A percentile compares a stretch with the other conserved stretches of the same genome.
phyloP scores from a whole-genome alignment of 1,140 invertebrate species.

The Lethrus apterus region DNA sequence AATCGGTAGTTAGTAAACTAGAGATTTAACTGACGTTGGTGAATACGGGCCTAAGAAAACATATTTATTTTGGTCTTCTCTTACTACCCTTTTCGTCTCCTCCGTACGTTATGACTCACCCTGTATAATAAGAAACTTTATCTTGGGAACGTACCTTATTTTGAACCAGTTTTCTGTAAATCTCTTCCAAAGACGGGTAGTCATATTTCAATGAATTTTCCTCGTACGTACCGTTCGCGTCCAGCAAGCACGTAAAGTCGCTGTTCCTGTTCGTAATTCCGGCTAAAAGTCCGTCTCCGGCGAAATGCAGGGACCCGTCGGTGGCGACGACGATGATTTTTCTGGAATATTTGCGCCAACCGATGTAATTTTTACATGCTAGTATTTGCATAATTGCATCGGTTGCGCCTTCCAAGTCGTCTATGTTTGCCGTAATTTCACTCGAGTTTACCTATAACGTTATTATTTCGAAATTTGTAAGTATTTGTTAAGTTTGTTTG shows the following conservation, averaged over 20 bases:
- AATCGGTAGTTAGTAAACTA: too few species aligned
- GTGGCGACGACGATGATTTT: slow-evolving; percentile 42
- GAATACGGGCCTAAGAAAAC: too few species aligned
- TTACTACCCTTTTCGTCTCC: too few species aligned
- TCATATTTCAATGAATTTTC: slow-evolving; percentile 47
- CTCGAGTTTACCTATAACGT: slow-evolving; percentile 21
- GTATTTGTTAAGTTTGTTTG: too few species aligned
- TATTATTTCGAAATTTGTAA: too few species aligned
- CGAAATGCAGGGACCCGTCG: slow-evolving; percentile 41
- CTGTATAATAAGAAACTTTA: too few species aligned
- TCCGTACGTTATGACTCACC: too few species aligned
- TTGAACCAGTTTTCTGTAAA: slow-evolving; percentile 47
- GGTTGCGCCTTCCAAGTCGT: slow-evolving; percentile 54
- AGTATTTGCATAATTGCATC: slow-evolving; percentile 55
- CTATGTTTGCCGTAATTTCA: slow-evolving; percentile 49
- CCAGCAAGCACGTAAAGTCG: slow-evolving; percentile 49
- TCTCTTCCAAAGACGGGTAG: slow-evolving; percentile 56
- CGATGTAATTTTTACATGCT: slow-evolving; percentile 37
- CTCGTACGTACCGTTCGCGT: slow-evolving; percentile 46
- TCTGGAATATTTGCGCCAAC: slow-evolving; percentile 38
- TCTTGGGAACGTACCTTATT: slow-evolving; percentile 44
- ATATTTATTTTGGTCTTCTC: too few species aligned
- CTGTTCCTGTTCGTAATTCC: slow-evolving; percentile 27
- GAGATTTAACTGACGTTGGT: too few species aligned
- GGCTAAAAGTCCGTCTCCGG: slow-evolving; percentile 42